These are phyloP conservation scores for Hassar affinis DNA, from an alignment of 2,113 vertebrate species.

Conservation along the genomic window DNA sequence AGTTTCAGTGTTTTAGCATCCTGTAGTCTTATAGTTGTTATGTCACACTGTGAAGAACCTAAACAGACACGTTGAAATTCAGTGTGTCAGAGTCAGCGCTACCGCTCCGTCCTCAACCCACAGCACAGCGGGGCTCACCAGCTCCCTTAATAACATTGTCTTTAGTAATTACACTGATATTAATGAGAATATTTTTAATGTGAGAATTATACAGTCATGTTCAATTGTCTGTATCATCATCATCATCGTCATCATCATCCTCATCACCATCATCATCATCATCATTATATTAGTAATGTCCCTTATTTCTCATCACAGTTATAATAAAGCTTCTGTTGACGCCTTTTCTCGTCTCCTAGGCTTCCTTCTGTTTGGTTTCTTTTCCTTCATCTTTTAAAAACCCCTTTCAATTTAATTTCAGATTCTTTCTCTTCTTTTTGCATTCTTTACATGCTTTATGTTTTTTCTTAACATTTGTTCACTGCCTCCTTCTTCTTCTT, in stretches of 20 bases:
- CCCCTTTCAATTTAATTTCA: too few relatives aligned
- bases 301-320: constrained; percentile 9
- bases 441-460: not conserved
- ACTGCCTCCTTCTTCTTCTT: too few relatives aligned
- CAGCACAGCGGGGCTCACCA: constrained; percentile 15
- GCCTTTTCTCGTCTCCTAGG: not conserved
- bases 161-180: constrained; percentile 19
- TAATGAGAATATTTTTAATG: constrained; percentile 20
- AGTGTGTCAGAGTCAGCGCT: not conserved
- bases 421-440: not conserved
- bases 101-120: not conserved
- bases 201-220: constrained; percentile 16
- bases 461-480: not conserved
- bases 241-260: constrained; percentile 8
- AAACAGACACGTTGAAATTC: constrained; percentile 1
- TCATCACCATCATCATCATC: constrained; percentile 20
- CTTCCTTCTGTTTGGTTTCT: too few relatives aligned
- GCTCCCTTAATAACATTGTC: constrained; percentile 16
- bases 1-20: not conserved
- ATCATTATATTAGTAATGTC: constrained; percentile 11
- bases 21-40: not conserved
- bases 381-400: not conserved
- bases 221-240: constrained; percentile 22
- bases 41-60: constrained; percentile 10
- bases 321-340: not conserved